phyloP scores from a whole-genome alignment of 2,888 invertebrate genomes.

The Calameuta idolon region DNA sequence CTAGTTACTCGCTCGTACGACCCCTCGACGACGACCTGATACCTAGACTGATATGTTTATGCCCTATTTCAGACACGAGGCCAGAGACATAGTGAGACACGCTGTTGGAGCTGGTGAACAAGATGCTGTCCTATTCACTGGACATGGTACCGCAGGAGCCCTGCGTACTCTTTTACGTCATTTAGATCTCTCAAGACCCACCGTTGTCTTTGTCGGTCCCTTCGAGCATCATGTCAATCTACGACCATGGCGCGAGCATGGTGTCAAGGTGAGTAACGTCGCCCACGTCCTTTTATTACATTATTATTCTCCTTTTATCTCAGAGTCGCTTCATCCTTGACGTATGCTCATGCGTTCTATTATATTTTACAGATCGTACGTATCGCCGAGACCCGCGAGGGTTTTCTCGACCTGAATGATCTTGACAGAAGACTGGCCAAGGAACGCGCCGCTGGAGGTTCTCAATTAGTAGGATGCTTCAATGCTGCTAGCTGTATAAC shows the following conservation, averaged over 20 bases:
- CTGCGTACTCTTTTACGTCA: constrained; percentile 82
- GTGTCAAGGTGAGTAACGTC: constrained; percentile 74
- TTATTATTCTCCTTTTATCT: not conserved
- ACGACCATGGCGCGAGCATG: constrained; percentile 85
- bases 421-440: constrained; percentile 78
- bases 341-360: not conserved
- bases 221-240: constrained; percentile 82
- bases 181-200: constrained; percentile 74
- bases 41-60: not conserved
- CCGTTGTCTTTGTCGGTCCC: constrained; percentile 83
- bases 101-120: constrained; percentile 84
- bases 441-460: constrained; percentile 71
- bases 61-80: constrained; percentile 77
- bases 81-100: constrained; percentile 81
- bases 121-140: constrained; percentile 64
- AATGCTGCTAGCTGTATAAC: constrained; percentile 90
- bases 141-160: constrained; percentile 80
- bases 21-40: not conserved
- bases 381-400: constrained; percentile 83
- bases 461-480: constrained; percentile 85
- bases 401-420: constrained; percentile 82
- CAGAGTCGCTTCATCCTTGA: not conserved
- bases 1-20: not conserved
- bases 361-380: constrained; percentile 75
- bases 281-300: not conserved